Evolutionary conservation across 2,113 vertebrate genomes (phyloP).

Genomic region (Hucho hucho): DNA sequence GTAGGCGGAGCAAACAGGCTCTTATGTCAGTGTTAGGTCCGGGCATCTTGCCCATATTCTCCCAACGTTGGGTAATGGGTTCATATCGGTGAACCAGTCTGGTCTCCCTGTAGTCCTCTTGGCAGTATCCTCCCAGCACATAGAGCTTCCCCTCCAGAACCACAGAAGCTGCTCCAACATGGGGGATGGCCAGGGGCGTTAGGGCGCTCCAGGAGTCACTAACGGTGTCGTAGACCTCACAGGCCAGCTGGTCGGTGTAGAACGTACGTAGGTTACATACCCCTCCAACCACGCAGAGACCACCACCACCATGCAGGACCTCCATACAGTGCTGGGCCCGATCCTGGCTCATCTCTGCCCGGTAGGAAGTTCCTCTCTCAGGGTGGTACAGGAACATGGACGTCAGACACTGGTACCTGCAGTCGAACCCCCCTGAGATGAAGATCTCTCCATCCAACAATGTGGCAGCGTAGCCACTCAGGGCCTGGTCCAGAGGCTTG

Average conservation of each 20-base stretch:
- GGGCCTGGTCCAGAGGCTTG: conserved; percentile 60
- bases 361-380: conserved; percentile 56
- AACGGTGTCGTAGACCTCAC: conserved; percentile 66
- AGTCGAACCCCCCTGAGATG: conserved; percentile 75
- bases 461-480: conserved; percentile 67
- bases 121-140: conserved; percentile 72
- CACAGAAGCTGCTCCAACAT: conserved; percentile 69
- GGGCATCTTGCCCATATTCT: conserved; percentile 67
- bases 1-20: conserved; percentile 66
- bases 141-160: conserved; percentile 72
- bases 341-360: conserved; percentile 66
- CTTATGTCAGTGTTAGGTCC: conserved; percentile 69
- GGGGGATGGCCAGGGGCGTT: conserved; percentile 53
- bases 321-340: conserved; percentile 77
- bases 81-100: conserved; percentile 70
- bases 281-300: conserved; percentile 68
- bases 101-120: conserved; percentile 71
- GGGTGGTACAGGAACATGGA: conserved; percentile 72
- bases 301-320: conserved; percentile 35
- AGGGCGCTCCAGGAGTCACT: conserved; percentile 61
- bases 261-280: conserved; percentile 65
- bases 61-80: conserved; percentile 59
- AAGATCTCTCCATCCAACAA: conserved; percentile 59
- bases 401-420: conserved; percentile 64
- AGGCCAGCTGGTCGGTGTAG: conserved; percentile 68